A percentile compares a stretch with the other conserved stretches of the same genome.
phyloP scores from a whole-genome alignment of 2,113 vertebrate species.

The Hippocampus zosterae region DNA sequence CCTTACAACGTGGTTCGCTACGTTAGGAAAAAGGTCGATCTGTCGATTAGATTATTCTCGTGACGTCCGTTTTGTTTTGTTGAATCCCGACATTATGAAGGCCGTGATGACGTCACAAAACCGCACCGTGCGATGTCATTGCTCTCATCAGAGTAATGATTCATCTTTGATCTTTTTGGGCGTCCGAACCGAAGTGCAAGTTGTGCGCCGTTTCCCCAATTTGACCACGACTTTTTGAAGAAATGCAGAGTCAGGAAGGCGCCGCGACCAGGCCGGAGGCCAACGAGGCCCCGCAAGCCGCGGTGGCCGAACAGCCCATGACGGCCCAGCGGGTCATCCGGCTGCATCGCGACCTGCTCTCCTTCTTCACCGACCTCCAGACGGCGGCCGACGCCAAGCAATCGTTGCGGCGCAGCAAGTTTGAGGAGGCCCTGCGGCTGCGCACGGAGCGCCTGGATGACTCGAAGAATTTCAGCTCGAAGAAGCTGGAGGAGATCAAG shows the following conservation, averaged over 20 bases:
- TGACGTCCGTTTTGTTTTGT: not conserved
- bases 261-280: not conserved
- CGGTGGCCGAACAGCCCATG: not conserved
- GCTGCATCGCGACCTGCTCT: not conserved
- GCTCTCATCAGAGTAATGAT: not conserved
- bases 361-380: constrained; percentile 6
- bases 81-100: too few relatives aligned
- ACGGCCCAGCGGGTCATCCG: constrained; percentile 2
- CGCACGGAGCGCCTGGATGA: not conserved
- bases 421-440: constrained; percentile 1
- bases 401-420: constrained; percentile 1
- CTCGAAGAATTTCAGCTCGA: not conserved
- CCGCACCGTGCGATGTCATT: not conserved
- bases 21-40: not conserved
- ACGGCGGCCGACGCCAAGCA: constrained; percentile 9
- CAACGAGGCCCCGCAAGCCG: not conserved
- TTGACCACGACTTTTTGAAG: not conserved
- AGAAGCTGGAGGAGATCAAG: not conserved
- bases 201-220: not conserved
- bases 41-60: too few relatives aligned
- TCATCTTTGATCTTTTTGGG: not conserved
- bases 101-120: not conserved
- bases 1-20: not conserved
- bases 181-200: not conserved
- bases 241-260: constrained; percentile 3